Percentiles rank a stretch among this genome's conserved stretches.
These are phyloP conservation scores for Pygocentrus nattereri DNA, from an alignment of 2,797 vertebrate species.

Conservation along the genomic window DNA sequence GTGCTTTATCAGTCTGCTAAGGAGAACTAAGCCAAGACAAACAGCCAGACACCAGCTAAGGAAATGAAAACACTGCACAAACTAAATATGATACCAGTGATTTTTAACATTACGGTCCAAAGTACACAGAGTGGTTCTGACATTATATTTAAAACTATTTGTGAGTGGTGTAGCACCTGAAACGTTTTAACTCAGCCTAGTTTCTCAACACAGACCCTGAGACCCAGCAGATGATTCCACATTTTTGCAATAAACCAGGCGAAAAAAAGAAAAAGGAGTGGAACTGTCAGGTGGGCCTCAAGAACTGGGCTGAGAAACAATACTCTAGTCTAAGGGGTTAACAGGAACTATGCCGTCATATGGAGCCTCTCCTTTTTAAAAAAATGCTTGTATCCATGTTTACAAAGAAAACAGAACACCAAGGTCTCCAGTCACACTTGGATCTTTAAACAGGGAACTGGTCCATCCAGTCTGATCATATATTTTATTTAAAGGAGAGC, in stretches of 20 bases:
- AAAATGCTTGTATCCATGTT: constrained; percentile 49
- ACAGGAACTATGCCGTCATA: constrained; percentile 39
- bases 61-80: neutral
- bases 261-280: too few species aligned
- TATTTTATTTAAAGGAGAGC: constrained; percentile 39
- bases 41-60: neutral
- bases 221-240: too few species aligned
- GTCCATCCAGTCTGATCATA: constrained; percentile 68
- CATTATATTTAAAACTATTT: neutral
- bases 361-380: neutral
- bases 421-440: constrained; percentile 16
- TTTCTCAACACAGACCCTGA: too few species aligned
- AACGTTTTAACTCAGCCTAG: too few species aligned
- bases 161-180: neutral
- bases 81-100: neutral
- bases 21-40: constrained; percentile 60
- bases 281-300: too few species aligned
- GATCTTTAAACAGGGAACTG: constrained; percentile 34
- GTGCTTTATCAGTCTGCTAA: constrained; percentile 54
- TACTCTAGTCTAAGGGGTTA: neutral
- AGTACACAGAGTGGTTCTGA: neutral
- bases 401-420: constrained; percentile 45
- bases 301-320: too few species aligned
- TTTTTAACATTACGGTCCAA: neutral
- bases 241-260: too few species aligned